Base-by-base conservation (phyloP, 2,797 vertebrate genomes). In the Heteromormyrus szaboi region DNA sequence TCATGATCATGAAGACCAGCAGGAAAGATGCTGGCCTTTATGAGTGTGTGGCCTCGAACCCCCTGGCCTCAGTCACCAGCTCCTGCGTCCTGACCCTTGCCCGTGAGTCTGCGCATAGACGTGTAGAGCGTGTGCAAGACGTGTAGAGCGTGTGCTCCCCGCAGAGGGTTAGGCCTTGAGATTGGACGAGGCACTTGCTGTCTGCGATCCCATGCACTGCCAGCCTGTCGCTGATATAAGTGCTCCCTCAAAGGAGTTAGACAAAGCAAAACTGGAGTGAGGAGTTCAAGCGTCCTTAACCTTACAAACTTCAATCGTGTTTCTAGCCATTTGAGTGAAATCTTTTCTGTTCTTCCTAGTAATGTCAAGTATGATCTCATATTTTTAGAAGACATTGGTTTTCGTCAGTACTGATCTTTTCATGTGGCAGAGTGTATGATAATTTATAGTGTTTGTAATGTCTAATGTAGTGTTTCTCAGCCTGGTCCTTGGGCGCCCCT, bases 41-140 rank as follows among this genome's bases (percentile, higher is more conserved):
- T 0, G 98, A 99, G 91, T 99, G 99, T 90, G 96, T 97, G n/a
- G 99, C 98, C 0, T 95, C 96, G 83, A 99, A 98, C 3, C 93
- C 96, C 2, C 92, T 99, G 90, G 99, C 97, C 88, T 93, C 96
- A 0, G 95, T 97, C 89, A 97, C 95, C 93, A 99, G 98, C 94
- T 98, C 97, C 91, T 99, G 98, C 93, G 97, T 96, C 0, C 94
- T 99, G 92, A 97, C 98, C 46, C 97, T 99, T 37, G 98, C 99
- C 91, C 96, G 98, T 99, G 96, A 97, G 98, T 94, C 88, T 19
- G 33, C 0, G 2, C 37, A 4, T 51, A 17, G 51, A 53, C 51
- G 0, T 53, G 51, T 53, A 25, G 84, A 48, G 46, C 2, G 46
- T 51, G 50, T 51, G 12, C 12, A 51, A 51, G 50, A 14, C 6